Base-by-base conservation (phyloP, 1,140 invertebrate species). In the Marisa cornuarietis region DNA sequence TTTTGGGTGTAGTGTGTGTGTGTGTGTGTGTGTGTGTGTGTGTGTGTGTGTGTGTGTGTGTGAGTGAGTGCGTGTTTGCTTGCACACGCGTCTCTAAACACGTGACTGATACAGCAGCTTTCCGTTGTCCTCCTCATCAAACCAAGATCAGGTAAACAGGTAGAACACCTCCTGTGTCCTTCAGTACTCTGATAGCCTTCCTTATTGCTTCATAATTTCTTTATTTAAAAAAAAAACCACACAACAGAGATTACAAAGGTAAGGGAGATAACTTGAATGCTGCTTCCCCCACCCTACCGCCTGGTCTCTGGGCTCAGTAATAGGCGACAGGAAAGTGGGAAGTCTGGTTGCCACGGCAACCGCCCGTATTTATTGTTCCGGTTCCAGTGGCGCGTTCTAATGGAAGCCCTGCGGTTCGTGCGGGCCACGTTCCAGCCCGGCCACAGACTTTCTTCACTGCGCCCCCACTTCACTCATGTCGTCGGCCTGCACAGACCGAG, bases 381-480 rank as follows among this genome's bases (percentile, higher is more conserved):
- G 65, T 68, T 68, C 65, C 22, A 68, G 65, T 68, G 65, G 65
- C 26, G 65, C 65, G 65, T 68, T 68, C 65, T 68, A 68, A 68
- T 68, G 65, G 65, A 68, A 31, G 65, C 22, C 54, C 54, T 22
- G 65, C n/a, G 11, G 65, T n/a, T 68, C 22, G 65, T 24, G 13
- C n/a, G 65, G n/a, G n/a, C 65, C 65, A 11, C 65, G n/a, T 68
- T 68, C n/a, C 13, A n/a, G 13, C 22, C n/a, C 65, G 0, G 22
- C 6, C 65, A 10, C n/a, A 68, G 65, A 68, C 26, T 0, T 22
- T 16, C 65, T 68, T 68, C 65, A 68, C n/a, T n/a, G n/a, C n/a
- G n/a, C n/a, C n/a, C n/a, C n/a, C n/a, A n/a, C n/a, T 22, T 13
- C 65, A 6, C n/a, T n/a, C 26, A 6, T n/a, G 65, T 68, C 65